Evolutionary conservation across 2,113 vertebrate species (phyloP).

Genomic region (Anolis sagrei): DNA sequence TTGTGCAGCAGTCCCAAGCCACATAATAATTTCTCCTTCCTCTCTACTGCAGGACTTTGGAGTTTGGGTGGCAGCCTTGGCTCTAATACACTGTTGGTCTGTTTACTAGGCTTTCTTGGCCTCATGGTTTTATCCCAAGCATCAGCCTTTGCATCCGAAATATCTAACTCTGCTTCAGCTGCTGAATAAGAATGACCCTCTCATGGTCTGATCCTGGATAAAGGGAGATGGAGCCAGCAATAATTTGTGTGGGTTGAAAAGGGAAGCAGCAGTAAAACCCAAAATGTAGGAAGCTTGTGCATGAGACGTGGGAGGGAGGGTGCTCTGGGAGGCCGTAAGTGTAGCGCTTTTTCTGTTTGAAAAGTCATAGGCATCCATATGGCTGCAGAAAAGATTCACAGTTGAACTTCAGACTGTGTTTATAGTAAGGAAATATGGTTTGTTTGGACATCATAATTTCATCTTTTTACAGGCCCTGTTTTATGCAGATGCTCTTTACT

Average conservation of each 20-base stretch:
- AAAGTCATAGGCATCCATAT: background rate
- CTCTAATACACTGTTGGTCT: slow-evolving; percentile 18
- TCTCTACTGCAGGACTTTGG: slow-evolving; percentile 7
- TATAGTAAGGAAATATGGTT: background rate
- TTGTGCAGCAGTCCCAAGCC: background rate
- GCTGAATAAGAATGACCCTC: slow-evolving; percentile 15
- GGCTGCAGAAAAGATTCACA: background rate
- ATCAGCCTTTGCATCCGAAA: slow-evolving; percentile 15
- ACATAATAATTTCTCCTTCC: background rate
- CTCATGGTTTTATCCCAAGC: background rate
- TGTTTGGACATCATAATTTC: background rate
- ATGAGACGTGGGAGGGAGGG: background rate
- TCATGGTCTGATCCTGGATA: background rate
- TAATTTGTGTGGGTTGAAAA: background rate
- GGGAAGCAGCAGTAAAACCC: background rate
- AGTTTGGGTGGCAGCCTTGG: slow-evolving; percentile 1
- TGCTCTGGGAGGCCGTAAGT: background rate
- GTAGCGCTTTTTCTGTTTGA: background rate
- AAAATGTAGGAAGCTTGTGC: background rate
- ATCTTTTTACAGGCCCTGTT: background rate
- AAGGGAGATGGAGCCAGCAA: background rate
- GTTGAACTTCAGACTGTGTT: background rate
- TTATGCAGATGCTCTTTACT: background rate
- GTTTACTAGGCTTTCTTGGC: slow-evolving; percentile 20
- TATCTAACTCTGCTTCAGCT: slow-evolving; percentile 10